Evolutionary conservation across 2,888 invertebrate genomes (phyloP).

Genomic region (Protonemura montana): DNA sequence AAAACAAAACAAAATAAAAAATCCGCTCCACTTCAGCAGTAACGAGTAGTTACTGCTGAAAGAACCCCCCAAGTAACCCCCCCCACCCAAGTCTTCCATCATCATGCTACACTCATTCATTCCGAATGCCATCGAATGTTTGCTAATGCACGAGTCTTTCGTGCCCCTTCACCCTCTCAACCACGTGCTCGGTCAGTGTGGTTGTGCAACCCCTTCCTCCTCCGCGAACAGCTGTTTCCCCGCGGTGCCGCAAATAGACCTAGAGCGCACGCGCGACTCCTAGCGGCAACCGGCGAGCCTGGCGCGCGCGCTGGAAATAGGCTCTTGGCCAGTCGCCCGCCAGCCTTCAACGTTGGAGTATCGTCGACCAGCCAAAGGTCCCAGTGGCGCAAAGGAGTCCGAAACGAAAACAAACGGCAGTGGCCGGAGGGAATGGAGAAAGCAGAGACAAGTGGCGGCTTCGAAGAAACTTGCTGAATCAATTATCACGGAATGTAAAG

Average conservation of each 20-base stretch:
- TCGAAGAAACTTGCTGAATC: too few relatives aligned
- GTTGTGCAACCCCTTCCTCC: conserved; percentile 3
- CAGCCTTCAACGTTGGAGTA: background rate
- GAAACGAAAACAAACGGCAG: background rate
- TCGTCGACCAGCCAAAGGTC: background rate
- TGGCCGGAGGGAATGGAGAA: background rate
- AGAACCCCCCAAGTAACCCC: too few relatives aligned
- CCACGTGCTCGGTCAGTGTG: background rate
- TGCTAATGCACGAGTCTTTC: background rate
- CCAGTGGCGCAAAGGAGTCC: background rate
- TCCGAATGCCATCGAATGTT: background rate
- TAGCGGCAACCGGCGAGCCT: background rate
- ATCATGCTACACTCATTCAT: too few relatives aligned
- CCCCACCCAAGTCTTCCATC: too few relatives aligned
- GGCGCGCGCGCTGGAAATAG: background rate
- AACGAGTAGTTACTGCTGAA: too few relatives aligned
- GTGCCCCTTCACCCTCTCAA: background rate
- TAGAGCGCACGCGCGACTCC: conserved; percentile 2
- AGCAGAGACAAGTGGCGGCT: too few relatives aligned
- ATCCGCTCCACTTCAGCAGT: too few relatives aligned
- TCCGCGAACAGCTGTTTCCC: conserved; percentile 19
- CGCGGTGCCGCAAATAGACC: background rate
- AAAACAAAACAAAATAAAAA: too few relatives aligned
- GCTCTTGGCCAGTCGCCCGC: background rate
- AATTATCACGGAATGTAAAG: too few relatives aligned